Evolutionary conservation across 2,888 invertebrate genomes (phyloP), one percentile per base, ranked within the genome.

Genomic region (Nephrotoma guestfalica): DNA sequence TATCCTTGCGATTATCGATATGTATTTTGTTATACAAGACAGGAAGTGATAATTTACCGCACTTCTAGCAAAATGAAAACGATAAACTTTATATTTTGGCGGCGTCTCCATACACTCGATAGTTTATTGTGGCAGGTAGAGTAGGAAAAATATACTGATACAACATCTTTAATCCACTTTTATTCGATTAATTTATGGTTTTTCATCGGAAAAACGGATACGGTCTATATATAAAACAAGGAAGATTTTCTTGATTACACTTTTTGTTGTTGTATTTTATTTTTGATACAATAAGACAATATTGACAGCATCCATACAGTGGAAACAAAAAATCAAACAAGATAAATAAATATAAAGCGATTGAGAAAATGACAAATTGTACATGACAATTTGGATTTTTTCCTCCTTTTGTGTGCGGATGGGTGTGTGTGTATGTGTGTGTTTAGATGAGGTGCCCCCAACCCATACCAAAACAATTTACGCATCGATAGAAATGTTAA

Each of bases 201-300:
- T 30, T 71, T 30, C 30, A 71, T 71, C 30, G 71, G 71, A 30
- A 71, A 71, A 30, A 71, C 30, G 71, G 71, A 71, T 71, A 71
- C 11, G 7, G 7, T 51, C n/a, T 47, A 47, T 47, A 47, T 51
- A 51, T 51, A 51, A 51, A 51, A 15, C 51, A 18, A 51, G 51
- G 51, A 15, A 43, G 43, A 43, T 43, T 71, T 71, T 71, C 9
- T 71, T 71, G 71, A 71, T 71, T 71, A 71, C 3, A 71, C 11
- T 71, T 57, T 18, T 71, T 71, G 71, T 71, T 71, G 71, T 9
- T 71, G 7, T 71, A 71, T 85, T 43, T 85, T 85, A 43, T 43
- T 30, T 30, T 43, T 85, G 85, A 85, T 85, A 85, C 11, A 42
- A 85, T 85, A 85, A 85, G 85, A 85, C 85, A 85, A 43, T 85